phyloP scores from a whole-genome alignment of 2,797 vertebrate genomes.

The Falco biarmicus region DNA sequence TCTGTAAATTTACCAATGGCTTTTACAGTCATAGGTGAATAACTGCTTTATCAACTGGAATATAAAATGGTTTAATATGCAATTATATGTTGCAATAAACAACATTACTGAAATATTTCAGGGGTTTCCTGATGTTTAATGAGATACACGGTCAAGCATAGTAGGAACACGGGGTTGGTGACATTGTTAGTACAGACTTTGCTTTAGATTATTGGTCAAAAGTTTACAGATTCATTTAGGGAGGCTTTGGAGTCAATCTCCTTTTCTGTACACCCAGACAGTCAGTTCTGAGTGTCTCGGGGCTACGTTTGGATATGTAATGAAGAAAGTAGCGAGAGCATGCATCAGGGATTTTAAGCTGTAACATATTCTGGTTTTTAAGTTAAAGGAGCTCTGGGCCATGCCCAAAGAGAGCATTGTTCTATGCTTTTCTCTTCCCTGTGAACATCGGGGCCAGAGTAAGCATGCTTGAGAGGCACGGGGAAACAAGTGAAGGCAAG shows the following conservation, averaged over 20 bases:
- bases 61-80: neutral
- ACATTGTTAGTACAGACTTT: neutral
- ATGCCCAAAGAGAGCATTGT: neutral
- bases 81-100: neutral
- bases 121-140: neutral
- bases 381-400: neutral
- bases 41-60: neutral
- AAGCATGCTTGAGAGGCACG: neutral
- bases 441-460: neutral
- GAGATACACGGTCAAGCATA: neutral
- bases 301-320: fast-evolving
- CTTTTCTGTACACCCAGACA: neutral
- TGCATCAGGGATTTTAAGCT: neutral
- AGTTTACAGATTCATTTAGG: neutral
- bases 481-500: neutral
- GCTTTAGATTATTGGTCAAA: neutral
- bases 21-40: neutral
- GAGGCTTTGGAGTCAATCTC: neutral
- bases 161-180: neutral
- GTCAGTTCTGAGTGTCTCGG: neutral
- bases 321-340: neutral
- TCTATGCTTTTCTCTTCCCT: neutral
- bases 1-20: neutral
- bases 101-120: neutral
- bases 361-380: neutral